phyloP scores from a whole-genome alignment of 2,797 vertebrate species.

The Pseudopleuronectes americanus region DNA sequence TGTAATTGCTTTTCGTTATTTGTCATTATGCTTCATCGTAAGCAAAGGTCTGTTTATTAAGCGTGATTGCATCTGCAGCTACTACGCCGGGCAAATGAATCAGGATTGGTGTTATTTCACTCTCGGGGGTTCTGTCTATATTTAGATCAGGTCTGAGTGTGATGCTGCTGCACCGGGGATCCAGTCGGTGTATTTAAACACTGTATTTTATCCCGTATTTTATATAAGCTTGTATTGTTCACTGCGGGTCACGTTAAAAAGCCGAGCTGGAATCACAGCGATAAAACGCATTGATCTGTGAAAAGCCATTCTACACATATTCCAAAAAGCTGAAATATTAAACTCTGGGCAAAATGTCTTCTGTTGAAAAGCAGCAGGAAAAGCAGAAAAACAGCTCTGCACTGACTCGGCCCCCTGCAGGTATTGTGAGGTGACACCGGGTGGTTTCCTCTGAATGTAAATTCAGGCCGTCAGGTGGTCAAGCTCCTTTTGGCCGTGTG shows the following conservation, averaged over 20 bases:
- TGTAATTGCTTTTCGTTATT: conserved; percentile 74
- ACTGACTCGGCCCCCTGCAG: conserved; percentile 37
- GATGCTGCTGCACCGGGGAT: conserved; percentile 47
- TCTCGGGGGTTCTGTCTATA: conserved; percentile 62
- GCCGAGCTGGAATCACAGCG: conserved; percentile 16
- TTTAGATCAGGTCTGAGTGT: conserved; percentile 63
- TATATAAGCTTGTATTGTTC: conserved; percentile 55
- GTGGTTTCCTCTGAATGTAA: conserved; percentile 70
- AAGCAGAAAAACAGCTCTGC: conserved; percentile 27
- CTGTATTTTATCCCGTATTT: conserved; percentile 57
- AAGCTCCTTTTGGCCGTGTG: conserved; percentile 63
- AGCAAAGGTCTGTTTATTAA: conserved; percentile 66
- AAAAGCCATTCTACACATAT: conserved; percentile 33
- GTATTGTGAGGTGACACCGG: conserved; percentile 50
- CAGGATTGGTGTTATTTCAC: conserved; percentile 42
- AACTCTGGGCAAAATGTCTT: conserved; percentile 29
- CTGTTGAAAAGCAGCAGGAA: conserved; percentile 9
- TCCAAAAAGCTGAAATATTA: conserved; percentile 9
- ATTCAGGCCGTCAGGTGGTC: conserved; percentile 67
- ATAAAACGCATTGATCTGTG: conserved; percentile 55
- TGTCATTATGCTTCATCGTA: conserved; percentile 60
- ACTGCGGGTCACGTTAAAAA: conserved; percentile 40
- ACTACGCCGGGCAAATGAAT: conserved; percentile 55
- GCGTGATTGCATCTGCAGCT: conserved; percentile 60
- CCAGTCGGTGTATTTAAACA: conserved; percentile 65